Conservation (phyloP, 1,140 invertebrate genomes). For the Bombus superbus region DNA sequence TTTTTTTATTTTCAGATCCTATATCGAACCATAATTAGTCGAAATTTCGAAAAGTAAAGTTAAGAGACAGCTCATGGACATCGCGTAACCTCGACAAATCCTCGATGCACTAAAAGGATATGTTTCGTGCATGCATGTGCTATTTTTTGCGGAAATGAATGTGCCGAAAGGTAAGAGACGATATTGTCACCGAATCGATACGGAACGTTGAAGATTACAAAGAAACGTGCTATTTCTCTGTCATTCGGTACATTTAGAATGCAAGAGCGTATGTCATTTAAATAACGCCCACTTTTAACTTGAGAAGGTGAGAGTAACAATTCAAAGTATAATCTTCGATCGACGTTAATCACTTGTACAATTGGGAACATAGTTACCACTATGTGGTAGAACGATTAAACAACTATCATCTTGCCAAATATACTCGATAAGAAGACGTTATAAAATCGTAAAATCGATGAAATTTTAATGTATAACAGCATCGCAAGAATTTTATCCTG, state of each 20-base stretch:
- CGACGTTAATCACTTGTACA: not conserved
- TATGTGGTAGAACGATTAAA: not conserved
- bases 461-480: slow-evolving; percentile 35
- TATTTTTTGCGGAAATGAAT: not conserved
- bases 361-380: not conserved
- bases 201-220: not conserved
- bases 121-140: not conserved
- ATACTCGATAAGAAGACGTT: not conserved
- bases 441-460: not conserved
- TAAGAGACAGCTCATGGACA: not conserved
- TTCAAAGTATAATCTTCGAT: slow-evolving; percentile 15
- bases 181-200: slow-evolving; percentile 28
- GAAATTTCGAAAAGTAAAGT: not conserved
- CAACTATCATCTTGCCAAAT: not conserved
- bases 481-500: slow-evolving; percentile 50
- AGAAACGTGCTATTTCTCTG: slow-evolving; percentile 19
- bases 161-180: not conserved
- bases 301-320: slow-evolving; percentile 40
- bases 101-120: not conserved
- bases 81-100: slow-evolving; percentile 15
- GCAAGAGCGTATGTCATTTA: slow-evolving; percentile 61
- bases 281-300: slow-evolving; percentile 58
- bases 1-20: not conserved
- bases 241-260: slow-evolving; percentile 31
- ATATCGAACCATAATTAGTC: not conserved